Evolutionary conservation across 2,113 vertebrate species (phyloP).

Genomic region (Acanthochromis polyacanthus): DNA sequence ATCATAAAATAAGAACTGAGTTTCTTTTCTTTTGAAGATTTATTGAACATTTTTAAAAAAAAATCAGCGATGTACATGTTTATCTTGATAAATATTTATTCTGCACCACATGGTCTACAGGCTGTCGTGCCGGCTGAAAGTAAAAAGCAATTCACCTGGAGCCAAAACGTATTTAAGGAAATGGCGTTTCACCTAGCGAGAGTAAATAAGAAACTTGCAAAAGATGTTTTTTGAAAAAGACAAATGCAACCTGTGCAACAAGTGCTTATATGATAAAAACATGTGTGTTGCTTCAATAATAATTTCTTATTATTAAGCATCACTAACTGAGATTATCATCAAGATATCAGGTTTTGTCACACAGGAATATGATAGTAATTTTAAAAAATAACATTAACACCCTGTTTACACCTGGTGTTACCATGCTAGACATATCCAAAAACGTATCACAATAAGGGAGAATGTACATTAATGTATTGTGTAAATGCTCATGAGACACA

Average conservation of each 20-base stretch:
- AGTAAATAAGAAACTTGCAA: no score
- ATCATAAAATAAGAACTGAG: background rate
- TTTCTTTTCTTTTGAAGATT: background rate
- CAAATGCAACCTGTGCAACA: no score
- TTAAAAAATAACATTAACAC: no score
- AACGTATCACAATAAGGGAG: background rate
- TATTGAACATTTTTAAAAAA: background rate
- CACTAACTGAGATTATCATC: no score
- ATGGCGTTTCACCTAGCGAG: no score
- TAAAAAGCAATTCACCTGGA: background rate
- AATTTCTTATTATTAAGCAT: no score
- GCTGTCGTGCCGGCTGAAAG: background rate
- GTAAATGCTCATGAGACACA: background rate
- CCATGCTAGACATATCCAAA: background rate
- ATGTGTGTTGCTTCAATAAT: no score
- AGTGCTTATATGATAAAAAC: no score
- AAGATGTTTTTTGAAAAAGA: background rate
- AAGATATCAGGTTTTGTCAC: no score
- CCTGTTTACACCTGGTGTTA: background rate
- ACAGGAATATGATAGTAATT: no score
- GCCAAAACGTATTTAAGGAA: no score
- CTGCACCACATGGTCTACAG: background rate
- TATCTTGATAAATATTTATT: background rate
- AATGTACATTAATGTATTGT: background rate
- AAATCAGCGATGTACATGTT: no score